A percentile compares a stretch with the other conserved stretches of the same genome.
phyloP scores from a whole-genome alignment of 1,140 invertebrate species.

The Drosophila prosaltans region DNA sequence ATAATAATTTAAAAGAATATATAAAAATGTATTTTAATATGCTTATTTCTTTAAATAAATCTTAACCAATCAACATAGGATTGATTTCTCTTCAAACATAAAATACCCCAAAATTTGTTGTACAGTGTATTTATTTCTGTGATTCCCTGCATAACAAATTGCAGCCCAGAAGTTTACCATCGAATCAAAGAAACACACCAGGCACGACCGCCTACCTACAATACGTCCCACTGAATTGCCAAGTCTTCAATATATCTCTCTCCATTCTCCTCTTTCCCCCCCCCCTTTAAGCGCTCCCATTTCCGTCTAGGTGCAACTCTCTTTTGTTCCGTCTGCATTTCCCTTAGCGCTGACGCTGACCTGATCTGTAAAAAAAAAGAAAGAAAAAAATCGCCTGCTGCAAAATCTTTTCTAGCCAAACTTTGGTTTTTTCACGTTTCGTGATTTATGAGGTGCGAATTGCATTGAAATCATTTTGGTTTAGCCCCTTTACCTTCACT shows the following conservation, averaged over 20 bases:
- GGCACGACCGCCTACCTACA: constrained; percentile 51
- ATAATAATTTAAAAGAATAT: no score
- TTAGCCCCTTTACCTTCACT: constrained; percentile 19
- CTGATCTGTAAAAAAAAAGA: constrained; percentile 2
- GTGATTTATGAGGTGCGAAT: constrained; percentile 83
- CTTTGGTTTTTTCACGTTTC: constrained; percentile 68
- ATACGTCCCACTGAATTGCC: constrained; percentile 32
- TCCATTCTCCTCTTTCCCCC: no score
- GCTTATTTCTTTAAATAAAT: no score
- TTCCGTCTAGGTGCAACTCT: constrained; percentile 1
- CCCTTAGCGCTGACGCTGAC: constrained; percentile 21
- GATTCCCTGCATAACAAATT: constrained; percentile 45
- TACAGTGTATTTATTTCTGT: constrained; percentile 23
- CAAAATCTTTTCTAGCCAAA: constrained; percentile 41
- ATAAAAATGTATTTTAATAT: no score
- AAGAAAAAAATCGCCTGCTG: constrained; percentile 16
- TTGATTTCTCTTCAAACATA: not conserved
- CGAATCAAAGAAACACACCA: constrained; percentile 39
- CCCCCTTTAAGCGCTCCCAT: not conserved
- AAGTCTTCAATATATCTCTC: constrained; percentile 10
- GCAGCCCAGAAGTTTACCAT: constrained; percentile 55
- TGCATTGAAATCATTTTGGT: constrained; percentile 76
- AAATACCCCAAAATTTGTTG: constrained; percentile 6
- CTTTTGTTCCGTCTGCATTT: constrained; percentile 26
- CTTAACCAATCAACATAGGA: no score